Percentiles rank a stretch among this genome's conserved stretches.
These are phyloP conservation scores for Esox niger DNA, from an alignment of 2,113 vertebrate genomes.

Conservation along the genomic window DNA sequence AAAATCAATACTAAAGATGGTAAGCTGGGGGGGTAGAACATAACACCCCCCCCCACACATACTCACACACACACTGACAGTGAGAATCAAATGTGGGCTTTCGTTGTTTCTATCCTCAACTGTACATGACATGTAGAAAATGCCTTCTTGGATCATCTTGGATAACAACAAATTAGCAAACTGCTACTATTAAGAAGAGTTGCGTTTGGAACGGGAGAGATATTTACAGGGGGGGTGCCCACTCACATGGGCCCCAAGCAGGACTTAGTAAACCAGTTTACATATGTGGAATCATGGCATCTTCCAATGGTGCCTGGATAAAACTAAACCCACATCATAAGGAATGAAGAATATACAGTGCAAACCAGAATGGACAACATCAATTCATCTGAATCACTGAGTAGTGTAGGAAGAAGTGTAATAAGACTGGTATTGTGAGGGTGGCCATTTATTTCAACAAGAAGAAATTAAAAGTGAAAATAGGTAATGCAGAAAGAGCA, in stretches of 20 bases:
- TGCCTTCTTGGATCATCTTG: neutral
- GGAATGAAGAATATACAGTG: slow-evolving; percentile 58
- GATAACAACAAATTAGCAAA: neutral
- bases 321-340: slow-evolving; percentile 48
- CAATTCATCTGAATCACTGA: slow-evolving; percentile 46
- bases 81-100: slow-evolving; percentile 7
- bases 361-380: slow-evolving; percentile 10
- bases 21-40: slow-evolving; percentile 22
- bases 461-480: slow-evolving; percentile 53
- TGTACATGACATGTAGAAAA: neutral
- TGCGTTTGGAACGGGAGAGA: slow-evolving; percentile 43
- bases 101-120: neutral
- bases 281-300: slow-evolving; percentile 25
- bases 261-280: slow-evolving; percentile 16
- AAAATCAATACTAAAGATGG: slow-evolving; percentile 37
- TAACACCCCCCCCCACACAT: too few species aligned
- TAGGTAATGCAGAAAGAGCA: slow-evolving; percentile 53
- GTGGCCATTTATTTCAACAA: slow-evolving; percentile 40
- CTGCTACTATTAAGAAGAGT: slow-evolving; percentile 56
- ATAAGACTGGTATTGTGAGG: slow-evolving; percentile 43
- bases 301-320: slow-evolving; percentile 26
- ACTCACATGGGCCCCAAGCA: slow-evolving; percentile 41
- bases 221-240: slow-evolving; percentile 71
- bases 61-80: slow-evolving; percentile 23
- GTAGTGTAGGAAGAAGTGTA: slow-evolving; percentile 12